Evolutionary conservation across 2,888 invertebrate genomes (phyloP).

Genomic region (Tineola bisselliella): DNA sequence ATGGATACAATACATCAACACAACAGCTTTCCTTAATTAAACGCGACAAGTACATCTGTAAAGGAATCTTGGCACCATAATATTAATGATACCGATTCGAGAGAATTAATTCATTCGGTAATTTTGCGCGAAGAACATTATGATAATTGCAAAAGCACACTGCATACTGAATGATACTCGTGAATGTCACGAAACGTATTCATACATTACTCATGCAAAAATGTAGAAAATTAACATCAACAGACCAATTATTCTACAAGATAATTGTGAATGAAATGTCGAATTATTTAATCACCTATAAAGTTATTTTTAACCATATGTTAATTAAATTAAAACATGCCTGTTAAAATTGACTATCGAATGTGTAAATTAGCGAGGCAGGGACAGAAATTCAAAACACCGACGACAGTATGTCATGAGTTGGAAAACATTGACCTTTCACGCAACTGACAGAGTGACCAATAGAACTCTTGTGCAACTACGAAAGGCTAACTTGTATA

Average conservation of each 20-base stretch:
- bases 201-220: constrained; percentile 10
- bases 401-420: constrained; percentile 1
- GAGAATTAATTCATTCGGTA: not conserved
- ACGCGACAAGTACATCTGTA: not conserved
- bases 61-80: not conserved
- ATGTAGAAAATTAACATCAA: not conserved
- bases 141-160: not conserved
- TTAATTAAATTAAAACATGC: not conserved
- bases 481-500: not conserved
- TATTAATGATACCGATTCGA: not conserved
- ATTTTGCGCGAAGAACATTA: constrained; percentile 1
- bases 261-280: not conserved
- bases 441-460: constrained; percentile 10
- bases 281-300: no score
- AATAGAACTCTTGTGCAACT: constrained; percentile 9
- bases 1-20: not conserved
- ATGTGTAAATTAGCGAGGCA: not conserved
- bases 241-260: not conserved
- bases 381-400: not conserved
- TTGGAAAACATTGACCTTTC: constrained; percentile 13
- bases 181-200: not conserved
- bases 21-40: constrained; percentile 1
- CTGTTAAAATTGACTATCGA: not conserved
- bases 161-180: constrained; percentile 2
- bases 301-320: not conserved